Conservation (phyloP, 1,140 invertebrate species). For the Linepithema humile region DNA sequence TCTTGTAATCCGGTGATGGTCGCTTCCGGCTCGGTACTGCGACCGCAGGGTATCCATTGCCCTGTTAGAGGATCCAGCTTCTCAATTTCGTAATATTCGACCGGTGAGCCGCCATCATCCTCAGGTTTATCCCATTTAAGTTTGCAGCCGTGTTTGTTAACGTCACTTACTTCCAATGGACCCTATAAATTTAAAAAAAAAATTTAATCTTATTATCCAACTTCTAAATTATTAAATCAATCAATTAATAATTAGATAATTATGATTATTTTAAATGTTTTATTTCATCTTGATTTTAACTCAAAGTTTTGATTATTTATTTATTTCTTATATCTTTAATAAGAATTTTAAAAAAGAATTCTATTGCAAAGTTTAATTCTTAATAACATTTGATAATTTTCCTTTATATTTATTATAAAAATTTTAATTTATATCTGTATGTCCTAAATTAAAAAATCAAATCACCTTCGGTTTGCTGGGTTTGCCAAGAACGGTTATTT, state of each 20-base stretch:
- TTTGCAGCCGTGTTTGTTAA: conserved; percentile 97
- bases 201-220: neutral
- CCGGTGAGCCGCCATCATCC: conserved; percentile 95
- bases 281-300: neutral
- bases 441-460: neutral
- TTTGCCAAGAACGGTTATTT: conserved; percentile 93
- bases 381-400: too few species aligned
- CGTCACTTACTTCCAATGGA: conserved; percentile 94
- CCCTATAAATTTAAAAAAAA: conserved; percentile 89
- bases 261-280: neutral
- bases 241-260: neutral
- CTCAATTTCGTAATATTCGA: conserved; percentile 99
- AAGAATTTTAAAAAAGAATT: too few species aligned
- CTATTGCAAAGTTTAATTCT: too few species aligned
- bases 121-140: conserved; percentile 97
- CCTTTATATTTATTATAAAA: neutral
- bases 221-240: neutral
- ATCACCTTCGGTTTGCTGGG: conserved; percentile 82
- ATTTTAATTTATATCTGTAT: neutral
- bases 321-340: neutral
- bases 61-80: conserved; percentile 97
- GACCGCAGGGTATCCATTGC: conserved; percentile 95
- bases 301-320: neutral
- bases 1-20: conserved; percentile 94
- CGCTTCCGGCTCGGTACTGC: conserved; percentile 91